Conservation (phyloP, 2,888 invertebrate species). For the Platypus cylindrus region DNA sequence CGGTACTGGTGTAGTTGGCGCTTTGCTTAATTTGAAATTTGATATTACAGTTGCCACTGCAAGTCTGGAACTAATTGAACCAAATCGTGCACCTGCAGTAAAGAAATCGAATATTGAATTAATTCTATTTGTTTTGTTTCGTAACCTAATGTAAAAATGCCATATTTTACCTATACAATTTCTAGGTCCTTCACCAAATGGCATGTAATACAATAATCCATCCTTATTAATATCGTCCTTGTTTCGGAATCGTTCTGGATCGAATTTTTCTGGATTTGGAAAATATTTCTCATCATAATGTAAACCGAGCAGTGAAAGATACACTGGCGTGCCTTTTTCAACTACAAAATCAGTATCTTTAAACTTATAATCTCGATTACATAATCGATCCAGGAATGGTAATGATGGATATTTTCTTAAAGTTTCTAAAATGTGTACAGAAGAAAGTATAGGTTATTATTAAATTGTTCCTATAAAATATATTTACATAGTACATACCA, state of each 20-base stretch:
- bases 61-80: too few relatives aligned
- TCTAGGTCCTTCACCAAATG: slow-evolving; percentile 25
- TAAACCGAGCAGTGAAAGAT: slow-evolving; percentile 24
- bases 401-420: slow-evolving; percentile 34
- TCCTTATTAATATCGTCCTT: slow-evolving; percentile 16
- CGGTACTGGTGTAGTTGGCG: slow-evolving; percentile 11
- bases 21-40: slow-evolving; percentile 13
- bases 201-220: slow-evolving; percentile 22
- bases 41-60: too few relatives aligned
- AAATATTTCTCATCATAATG: slow-evolving; percentile 25
- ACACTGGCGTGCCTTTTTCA: slow-evolving; percentile 29
- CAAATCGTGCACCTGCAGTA: too few relatives aligned
- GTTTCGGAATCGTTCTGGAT: slow-evolving; percentile 23
- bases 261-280: slow-evolving; percentile 23
- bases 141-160: too few relatives aligned
- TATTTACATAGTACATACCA: slow-evolving; percentile 9
- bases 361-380: slow-evolving; percentile 23
- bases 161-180: slow-evolving; percentile 28
- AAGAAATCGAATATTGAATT: too few relatives aligned
- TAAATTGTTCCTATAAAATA: background rate
- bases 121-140: too few relatives aligned
- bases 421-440: slow-evolving; percentile 34
- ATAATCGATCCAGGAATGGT: slow-evolving; percentile 25
- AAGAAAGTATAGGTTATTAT: too few relatives aligned
- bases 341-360: slow-evolving; percentile 22